These are phyloP conservation scores for Emesis russula DNA, from an alignment of 2,888 invertebrate genomes.

Conservation along the genomic window DNA sequence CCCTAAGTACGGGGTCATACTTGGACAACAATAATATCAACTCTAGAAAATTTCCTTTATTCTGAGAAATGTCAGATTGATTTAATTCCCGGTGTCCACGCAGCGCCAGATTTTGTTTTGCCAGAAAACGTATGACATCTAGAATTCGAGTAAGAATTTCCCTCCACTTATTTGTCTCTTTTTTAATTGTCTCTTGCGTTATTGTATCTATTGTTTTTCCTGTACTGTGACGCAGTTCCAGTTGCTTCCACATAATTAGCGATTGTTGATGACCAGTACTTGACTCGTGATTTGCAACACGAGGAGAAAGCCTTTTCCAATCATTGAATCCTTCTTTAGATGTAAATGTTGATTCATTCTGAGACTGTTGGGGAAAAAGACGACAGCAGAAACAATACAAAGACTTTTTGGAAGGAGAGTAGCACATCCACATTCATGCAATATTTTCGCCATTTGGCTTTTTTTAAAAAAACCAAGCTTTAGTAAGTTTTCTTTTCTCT, in stretches of 20 bases:
- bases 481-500: too few species aligned
- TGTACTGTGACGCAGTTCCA: constrained; percentile 18
- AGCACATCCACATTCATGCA: constrained; percentile 19
- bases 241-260: constrained; percentile 23
- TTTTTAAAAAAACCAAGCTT: too few species aligned
- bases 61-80: constrained; percentile 4
- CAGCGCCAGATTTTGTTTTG: constrained; percentile 28
- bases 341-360: constrained; percentile 21
- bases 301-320: constrained; percentile 26
- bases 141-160: constrained; percentile 21
- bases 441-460: neutral
- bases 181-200: constrained; percentile 26
- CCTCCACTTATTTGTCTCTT: constrained; percentile 27
- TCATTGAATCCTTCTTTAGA: constrained; percentile 26
- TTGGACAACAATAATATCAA: constrained; percentile 8
- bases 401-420: constrained; percentile 17
- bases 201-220: constrained; percentile 31
- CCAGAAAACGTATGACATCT: constrained; percentile 32
- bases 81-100: neutral
- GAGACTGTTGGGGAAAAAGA: constrained; percentile 16
- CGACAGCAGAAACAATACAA: constrained; percentile 33
- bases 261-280: constrained; percentile 17
- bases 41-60: constrained; percentile 19
- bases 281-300: constrained; percentile 30
- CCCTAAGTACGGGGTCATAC: constrained; percentile 24